A percentile compares a stretch with the other conserved stretches of the same genome.
phyloP scores from a whole-genome alignment of 2,888 invertebrate genomes.

The Pterostichus niger region DNA sequence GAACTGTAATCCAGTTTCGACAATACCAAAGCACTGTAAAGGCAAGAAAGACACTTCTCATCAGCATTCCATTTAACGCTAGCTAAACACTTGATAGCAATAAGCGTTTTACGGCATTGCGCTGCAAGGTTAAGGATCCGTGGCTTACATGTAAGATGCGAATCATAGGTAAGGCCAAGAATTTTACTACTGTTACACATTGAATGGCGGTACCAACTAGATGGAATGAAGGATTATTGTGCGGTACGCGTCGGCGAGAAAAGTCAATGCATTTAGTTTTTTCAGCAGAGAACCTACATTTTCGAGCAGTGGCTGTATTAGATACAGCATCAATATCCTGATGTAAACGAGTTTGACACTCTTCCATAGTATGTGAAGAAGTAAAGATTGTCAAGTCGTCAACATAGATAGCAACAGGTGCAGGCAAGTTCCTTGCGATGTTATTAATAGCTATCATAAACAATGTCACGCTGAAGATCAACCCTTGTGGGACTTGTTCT shows the following conservation, averaged over 20 bases:
- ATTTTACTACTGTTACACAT: conserved; percentile 1
- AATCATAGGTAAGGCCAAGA: conserved; percentile 21
- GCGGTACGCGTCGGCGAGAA: conserved; percentile 10
- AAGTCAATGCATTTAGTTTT: conserved; percentile 43
- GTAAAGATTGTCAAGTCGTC: conserved; percentile 50
- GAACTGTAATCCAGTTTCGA: conserved; percentile 11
- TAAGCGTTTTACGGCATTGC: conserved; percentile 28
- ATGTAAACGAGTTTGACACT: conserved; percentile 32
- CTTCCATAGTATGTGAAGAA: conserved; percentile 31
- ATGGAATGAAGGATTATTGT: conserved; percentile 8
- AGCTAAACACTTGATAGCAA: conserved; percentile 4
- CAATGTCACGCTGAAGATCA: too few relatives aligned
- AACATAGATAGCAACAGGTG: conserved; percentile 55
- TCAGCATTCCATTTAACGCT: conserved; percentile 23
- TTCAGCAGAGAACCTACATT: conserved; percentile 33
- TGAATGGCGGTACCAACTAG: neutral
- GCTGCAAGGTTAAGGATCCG: conserved; percentile 17
- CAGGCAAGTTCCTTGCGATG: neutral
- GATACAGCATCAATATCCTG: conserved; percentile 18
- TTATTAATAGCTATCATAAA: conserved; percentile 49
- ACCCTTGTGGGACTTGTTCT: too few relatives aligned
- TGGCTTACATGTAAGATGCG: conserved; percentile 13
- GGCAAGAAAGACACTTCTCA: neutral
- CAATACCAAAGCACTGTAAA: too few relatives aligned
- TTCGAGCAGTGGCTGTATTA: neutral